Base-by-base conservation (phyloP, 2,797 vertebrate species). In the Melanotaenia trifasciata region DNA sequence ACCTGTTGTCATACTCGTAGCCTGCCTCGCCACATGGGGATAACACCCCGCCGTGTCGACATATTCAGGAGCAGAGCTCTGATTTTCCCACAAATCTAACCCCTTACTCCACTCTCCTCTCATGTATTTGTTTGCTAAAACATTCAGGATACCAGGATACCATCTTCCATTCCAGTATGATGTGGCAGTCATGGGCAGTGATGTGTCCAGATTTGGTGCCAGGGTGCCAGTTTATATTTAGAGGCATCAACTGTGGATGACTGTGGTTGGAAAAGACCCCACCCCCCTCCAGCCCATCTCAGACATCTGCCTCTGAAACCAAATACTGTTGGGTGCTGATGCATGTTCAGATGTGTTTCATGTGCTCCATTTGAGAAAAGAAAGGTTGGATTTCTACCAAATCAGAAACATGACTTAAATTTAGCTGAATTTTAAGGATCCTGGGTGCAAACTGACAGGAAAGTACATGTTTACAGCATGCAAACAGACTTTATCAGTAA, bases 271-370 rank as follows among this genome's bases (percentile, higher is more conserved):
- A 86, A 73, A 76, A 68, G 64, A 87, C 67, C 22, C 12, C 70
- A 54, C 12, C 58, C 64, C 18, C 3, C 59, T 35, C 43, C 74
- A 40, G 38, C 38, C 38, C 13, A 14, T 80, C 71, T 1, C 73
- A 87, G 83, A 84, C 86, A 90, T 91, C 85, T 87, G 86, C 87
- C 83, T 86, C 57, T 63, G 90, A 91, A 93, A 92, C 76, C 38
- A 54, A 87, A 91, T 72, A 82, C 85, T 51, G 65, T 67, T 1
- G 45, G 57, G 54, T 64, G 47, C 84, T 92, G 87, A 88, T 84
- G 85, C 85, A 60, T 71, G 89, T 78, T 84, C 75, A 72, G 81
- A 56, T 80, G 72, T 70, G 78, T 84, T 88, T 79, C 78, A 76
- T 71, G 73, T 16, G 74, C 71, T 83, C 80, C 79, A 85, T 90